Evolutionary conservation across 2,113 vertebrate genomes (phyloP).

Genomic region (Micromys minutus): DNA sequence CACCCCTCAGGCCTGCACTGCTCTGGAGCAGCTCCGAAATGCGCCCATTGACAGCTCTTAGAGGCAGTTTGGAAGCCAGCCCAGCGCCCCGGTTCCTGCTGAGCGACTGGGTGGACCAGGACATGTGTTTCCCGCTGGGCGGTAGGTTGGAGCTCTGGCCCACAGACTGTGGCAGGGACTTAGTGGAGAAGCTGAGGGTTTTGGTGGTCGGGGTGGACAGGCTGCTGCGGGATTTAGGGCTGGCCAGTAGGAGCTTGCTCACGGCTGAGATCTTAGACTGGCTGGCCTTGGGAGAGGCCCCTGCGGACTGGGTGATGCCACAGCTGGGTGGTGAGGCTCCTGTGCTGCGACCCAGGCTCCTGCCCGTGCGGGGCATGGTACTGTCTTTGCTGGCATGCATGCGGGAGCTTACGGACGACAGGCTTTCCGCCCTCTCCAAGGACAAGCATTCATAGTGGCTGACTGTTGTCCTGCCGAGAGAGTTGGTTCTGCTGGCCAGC

Average conservation of each 20-base stretch:
- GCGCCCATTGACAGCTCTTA: conserved; percentile 94
- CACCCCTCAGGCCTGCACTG: conserved; percentile 82
- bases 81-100: conserved; percentile 90
- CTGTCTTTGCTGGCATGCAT: conserved; percentile 89
- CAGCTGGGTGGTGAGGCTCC: conserved; percentile 88
- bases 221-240: conserved; percentile 93
- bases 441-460: conserved; percentile 95
- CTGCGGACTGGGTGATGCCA: conserved; percentile 80
- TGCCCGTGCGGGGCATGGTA: conserved; percentile 92
- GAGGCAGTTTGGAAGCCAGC: conserved; percentile 92
- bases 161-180: conserved; percentile 93
- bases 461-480: conserved; percentile 89
- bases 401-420: conserved; percentile 90
- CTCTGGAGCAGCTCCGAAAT: conserved; percentile 97
- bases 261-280: conserved; percentile 96
- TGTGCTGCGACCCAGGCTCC: conserved; percentile 89
- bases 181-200: conserved; percentile 97
- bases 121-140: conserved; percentile 90
- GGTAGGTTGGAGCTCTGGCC: conserved; percentile 93
- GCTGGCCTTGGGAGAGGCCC: conserved; percentile 90
- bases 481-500: conserved; percentile 94
- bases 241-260: conserved; percentile 96
- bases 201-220: conserved; percentile 95
- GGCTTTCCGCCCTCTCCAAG: conserved; percentile 93
- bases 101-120: conserved; percentile 98